Evolutionary conservation across 2,113 vertebrate genomes (phyloP).

Genomic region (Orthochromis indermauri): DNA sequence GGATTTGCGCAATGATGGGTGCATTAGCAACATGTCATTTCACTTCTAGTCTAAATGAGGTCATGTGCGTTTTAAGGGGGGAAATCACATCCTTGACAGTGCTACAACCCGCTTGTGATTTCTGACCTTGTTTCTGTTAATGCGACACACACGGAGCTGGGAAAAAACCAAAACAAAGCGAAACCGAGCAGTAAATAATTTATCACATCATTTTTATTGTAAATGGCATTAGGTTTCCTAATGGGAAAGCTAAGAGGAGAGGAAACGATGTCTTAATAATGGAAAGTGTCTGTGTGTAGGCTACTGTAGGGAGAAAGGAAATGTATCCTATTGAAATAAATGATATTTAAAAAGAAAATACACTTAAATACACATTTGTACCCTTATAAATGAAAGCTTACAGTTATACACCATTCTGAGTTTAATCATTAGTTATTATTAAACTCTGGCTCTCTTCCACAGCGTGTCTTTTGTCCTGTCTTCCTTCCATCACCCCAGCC

Average conservation of each 20-base stretch:
- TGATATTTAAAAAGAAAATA: neutral
- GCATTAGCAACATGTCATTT: conserved; percentile 59
- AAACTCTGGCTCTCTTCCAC: neutral
- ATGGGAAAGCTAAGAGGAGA: neutral
- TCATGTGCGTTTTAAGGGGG: conserved; percentile 46
- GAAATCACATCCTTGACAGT: neutral
- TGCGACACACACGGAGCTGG: neutral
- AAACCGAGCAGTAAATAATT: conserved; percentile 3
- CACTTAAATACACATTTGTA: neutral
- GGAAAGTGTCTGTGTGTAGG: neutral
- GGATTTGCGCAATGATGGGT: conserved; percentile 50
- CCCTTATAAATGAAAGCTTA: neutral
- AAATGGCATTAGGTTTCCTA: neutral
- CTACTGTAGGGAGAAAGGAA: neutral
- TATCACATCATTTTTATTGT: neutral
- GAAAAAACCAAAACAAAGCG: neutral
- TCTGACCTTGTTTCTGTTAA: conserved; percentile 31
- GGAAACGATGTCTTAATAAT: neutral
- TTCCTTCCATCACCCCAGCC: neutral
- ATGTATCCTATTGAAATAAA: neutral
- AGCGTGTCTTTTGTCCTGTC: neutral
- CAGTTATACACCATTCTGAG: neutral
- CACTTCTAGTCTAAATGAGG: conserved; percentile 48
- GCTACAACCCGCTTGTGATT: neutral
- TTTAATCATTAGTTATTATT: neutral